Conservation (phyloP, 2,888 invertebrate species). For the Strigamia maritima region DNA sequence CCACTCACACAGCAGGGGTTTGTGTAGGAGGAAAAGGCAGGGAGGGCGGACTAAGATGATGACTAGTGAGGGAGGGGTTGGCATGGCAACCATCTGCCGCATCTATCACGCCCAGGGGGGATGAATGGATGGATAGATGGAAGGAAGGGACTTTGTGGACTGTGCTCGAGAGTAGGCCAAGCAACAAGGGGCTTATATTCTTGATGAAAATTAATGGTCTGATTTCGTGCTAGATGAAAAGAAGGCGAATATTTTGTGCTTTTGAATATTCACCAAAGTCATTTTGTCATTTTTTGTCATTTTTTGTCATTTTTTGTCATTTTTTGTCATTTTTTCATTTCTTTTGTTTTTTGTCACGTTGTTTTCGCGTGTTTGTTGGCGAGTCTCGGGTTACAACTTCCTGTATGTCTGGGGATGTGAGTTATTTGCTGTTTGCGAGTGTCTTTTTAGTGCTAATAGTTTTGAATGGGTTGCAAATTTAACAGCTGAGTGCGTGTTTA, state of each 20-base stretch:
- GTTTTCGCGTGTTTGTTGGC: no score
- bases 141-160: conserved; percentile 15
- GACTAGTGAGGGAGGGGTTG: conserved; percentile 15
- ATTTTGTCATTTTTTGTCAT: not conserved
- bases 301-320: not conserved
- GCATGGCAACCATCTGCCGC: conserved; percentile 15
- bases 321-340: not conserved
- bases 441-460: not conserved
- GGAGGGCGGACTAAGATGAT: not conserved
- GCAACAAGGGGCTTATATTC: conserved; percentile 15
- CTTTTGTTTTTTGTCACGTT: not conserved
- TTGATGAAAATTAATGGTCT: conserved; percentile 10
- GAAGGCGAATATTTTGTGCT: not conserved
- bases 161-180: conserved; percentile 15
- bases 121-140: conserved; percentile 10
- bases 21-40: not conserved
- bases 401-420: not conserved
- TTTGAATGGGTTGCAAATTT: not conserved
- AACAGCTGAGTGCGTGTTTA: not conserved
- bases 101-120: conserved; percentile 15
- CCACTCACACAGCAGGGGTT: conserved; percentile 10
- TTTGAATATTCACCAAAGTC: not conserved
- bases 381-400: not conserved
- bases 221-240: not conserved
- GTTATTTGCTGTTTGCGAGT: not conserved